Base-by-base conservation (phyloP, 2,113 vertebrate species). In the Morone saxatilis region DNA sequence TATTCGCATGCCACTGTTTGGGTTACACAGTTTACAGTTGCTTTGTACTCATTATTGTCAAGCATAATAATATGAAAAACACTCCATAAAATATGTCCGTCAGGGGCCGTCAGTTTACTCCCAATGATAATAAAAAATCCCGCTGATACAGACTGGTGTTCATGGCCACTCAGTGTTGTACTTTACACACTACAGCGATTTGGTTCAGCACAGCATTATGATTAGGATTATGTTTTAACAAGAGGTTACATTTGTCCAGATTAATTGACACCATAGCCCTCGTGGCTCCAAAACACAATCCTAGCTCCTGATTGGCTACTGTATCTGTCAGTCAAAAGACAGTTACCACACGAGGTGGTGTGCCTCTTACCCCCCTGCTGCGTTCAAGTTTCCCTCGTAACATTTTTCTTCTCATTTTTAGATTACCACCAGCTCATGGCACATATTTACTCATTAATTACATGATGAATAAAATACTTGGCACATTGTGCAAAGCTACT, bases 301-400 rank as follows among this genome's bases (percentile, higher is more conserved):
- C 14, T 17, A 1, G 20, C 5, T 13, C 16, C 38, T 72, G 51
- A 76, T 81, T 84, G 77, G 77, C 40, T 56, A 25, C 41, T 68
- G n/a, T 11, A 65, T 10, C 25, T 76, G 17, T 19, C 78, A 86
- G 53, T 83, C 71, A 68, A 19, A 3, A 13, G n/a, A 50, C 53
- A 60, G 12, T 20, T 7, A 17, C 25, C 19, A 25, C 57, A 47
- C 2, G 25, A 72, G n/a, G 41, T 4, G 16, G 6, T 8, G 51
- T 40, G 72, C 16, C 31, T 31, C 40, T 66, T 5, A 47, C 53
- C 19, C n/a, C n/a, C 12, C 56, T 78, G 87, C 10, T 71, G 80
- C 85, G 19, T 87, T 88, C 83, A 88, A 14, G 54, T 57, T 2
- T 11, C 12, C 40, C 57, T 57, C 41, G 76, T 51, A 78, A 72